Percentiles rank a stretch among this genome's conserved stretches.
phyloP scores from a whole-genome alignment of 1,140 invertebrate genomes.

The Coenobita brevimanus region DNA sequence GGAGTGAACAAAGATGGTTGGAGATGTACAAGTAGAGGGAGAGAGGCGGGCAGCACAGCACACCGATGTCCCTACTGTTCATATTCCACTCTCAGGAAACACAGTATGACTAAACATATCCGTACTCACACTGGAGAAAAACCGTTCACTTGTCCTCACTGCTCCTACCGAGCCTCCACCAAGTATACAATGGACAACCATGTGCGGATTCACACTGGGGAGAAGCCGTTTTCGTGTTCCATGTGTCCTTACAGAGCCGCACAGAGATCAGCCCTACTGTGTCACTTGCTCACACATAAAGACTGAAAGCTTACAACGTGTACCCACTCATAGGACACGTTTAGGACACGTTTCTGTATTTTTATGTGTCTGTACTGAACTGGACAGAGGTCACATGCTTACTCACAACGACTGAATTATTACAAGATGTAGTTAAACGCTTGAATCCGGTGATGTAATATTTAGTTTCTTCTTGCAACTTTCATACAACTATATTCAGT shows the following conservation, averaged over 20 bases:
- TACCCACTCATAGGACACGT: too few relatives aligned
- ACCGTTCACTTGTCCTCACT: conserved; percentile 35
- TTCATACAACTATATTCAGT: too few relatives aligned
- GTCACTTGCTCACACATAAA: not conserved
- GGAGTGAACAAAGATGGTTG: conserved; percentile 25
- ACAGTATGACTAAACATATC: conserved; percentile 49
- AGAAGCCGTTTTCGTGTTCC: conserved; percentile 41
- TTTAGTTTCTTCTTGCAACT: too few relatives aligned
- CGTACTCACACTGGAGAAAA: conserved; percentile 50
- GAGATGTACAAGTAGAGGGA: conserved; percentile 15
- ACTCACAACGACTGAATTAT: conserved; percentile 32
- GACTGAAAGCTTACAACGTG: not conserved
- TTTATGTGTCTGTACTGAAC: too few relatives aligned
- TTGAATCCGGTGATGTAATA: too few relatives aligned
- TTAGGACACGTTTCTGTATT: too few relatives aligned
- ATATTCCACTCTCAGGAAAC: conserved; percentile 46
- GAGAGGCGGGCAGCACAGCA: conserved; percentile 17
- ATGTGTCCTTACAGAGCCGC: conserved; percentile 27
- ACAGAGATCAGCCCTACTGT: conserved; percentile 25
- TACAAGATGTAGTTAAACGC: too few relatives aligned
- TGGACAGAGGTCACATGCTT: conserved; percentile 2
- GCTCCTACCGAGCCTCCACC: conserved; percentile 27
- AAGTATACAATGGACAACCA: conserved; percentile 40
- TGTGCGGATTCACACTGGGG: conserved; percentile 49
- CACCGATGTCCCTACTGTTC: conserved; percentile 55